Percentiles rank a stretch among this genome's conserved stretches.
Evolutionary conservation across 2,888 invertebrate species (phyloP).

Genomic region (Cybosia mesomella): DNA sequence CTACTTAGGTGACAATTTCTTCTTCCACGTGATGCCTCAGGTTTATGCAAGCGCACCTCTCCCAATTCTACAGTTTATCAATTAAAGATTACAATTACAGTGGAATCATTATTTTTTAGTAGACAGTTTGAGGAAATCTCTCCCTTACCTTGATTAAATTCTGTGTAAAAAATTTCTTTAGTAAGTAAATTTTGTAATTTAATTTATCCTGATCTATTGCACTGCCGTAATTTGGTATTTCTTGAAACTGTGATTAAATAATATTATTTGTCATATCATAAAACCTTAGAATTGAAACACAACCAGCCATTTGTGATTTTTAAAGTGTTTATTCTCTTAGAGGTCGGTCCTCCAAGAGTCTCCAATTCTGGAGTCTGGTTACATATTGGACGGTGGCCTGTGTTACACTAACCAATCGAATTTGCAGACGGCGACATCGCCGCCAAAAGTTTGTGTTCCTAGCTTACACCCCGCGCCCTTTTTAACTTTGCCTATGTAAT

Average conservation of each 20-base stretch:
- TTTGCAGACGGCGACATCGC: neutral
- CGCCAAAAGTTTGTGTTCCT: neutral
- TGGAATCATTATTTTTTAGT: neutral
- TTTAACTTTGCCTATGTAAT: constrained; percentile 3
- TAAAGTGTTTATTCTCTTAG: neutral
- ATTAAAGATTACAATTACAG: neutral
- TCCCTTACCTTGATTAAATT: too few species aligned
- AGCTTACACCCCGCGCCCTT: neutral
- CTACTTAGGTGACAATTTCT: too few species aligned
- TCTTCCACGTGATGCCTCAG: too few species aligned
- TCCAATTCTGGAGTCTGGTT: neutral
- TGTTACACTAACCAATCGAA: neutral
- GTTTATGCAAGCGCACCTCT: too few species aligned
- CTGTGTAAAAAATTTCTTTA: too few species aligned
- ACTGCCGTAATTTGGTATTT: too few species aligned
- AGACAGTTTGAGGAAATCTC: neutral
- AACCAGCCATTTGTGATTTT: too few species aligned
- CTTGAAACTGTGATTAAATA: too few species aligned
- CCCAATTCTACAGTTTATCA: too few species aligned
- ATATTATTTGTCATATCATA: too few species aligned
- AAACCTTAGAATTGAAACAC: too few species aligned
- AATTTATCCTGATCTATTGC: too few species aligned
- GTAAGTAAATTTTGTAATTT: neutral
- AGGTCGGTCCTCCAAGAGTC: neutral
- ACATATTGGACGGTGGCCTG: neutral